These are phyloP conservation scores for Pristiophorus japonicus DNA, from an alignment of 2,113 vertebrate species.

Conservation along the genomic window DNA sequence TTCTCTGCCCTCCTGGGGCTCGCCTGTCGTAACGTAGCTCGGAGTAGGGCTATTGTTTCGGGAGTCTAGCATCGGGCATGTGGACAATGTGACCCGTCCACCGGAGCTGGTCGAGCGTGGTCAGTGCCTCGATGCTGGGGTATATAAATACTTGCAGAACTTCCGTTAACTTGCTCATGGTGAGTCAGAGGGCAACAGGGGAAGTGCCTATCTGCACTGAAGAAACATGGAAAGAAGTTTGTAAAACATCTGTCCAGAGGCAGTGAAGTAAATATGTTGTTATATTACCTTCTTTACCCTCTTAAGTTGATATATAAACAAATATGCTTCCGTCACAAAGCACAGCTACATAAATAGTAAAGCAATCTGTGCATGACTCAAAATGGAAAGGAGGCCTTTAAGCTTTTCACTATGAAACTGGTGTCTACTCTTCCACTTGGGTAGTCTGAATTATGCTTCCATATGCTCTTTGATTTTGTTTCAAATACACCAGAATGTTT, in stretches of 20 bases:
- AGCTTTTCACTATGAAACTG: not conserved
- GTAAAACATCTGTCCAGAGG: not conserved
- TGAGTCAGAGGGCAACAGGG: not conserved
- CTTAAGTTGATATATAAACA: not conserved
- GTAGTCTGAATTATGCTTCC: not conserved
- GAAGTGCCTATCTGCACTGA: not conserved
- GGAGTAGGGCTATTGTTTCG: too few relatives aligned
- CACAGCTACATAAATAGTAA: not conserved
- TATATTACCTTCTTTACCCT: not conserved
- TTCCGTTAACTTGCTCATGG: not conserved
- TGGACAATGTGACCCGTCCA: too few relatives aligned
- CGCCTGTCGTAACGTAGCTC: too few relatives aligned
- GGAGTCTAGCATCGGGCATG: too few relatives aligned
- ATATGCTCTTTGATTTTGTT: not conserved
- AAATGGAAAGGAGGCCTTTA: not conserved
- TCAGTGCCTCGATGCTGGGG: too few relatives aligned
- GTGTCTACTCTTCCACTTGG: not conserved
- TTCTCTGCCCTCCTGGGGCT: too few relatives aligned
- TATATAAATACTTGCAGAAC: not conserved
- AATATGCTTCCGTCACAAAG: not conserved
- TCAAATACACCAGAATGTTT: not conserved
- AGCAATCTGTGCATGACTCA: not conserved
- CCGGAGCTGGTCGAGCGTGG: too few relatives aligned
- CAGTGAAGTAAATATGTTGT: not conserved
- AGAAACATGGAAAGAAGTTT: not conserved